phyloP scores from a whole-genome alignment of 2,113 vertebrate genomes.

The Nipponia nippon region DNA sequence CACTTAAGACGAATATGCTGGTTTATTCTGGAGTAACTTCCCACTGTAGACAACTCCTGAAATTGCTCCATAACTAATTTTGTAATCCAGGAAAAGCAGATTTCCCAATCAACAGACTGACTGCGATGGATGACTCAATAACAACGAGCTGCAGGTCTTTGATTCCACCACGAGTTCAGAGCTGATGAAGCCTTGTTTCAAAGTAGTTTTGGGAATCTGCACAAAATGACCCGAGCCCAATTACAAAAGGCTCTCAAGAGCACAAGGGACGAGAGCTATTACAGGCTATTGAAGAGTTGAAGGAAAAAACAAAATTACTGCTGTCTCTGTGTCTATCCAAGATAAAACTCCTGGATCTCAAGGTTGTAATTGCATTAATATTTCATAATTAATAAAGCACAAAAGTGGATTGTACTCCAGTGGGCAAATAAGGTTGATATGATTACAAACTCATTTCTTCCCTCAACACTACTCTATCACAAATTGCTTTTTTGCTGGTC shows the following conservation, averaged over 20 bases:
- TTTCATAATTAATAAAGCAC: background rate
- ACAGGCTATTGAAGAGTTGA: background rate
- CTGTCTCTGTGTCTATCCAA: background rate
- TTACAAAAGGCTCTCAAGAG: background rate
- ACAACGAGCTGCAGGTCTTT: background rate
- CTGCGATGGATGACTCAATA: background rate
- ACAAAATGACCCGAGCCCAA: background rate
- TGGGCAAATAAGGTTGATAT: background rate
- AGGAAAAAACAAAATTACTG: background rate
- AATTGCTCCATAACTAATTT: background rate
- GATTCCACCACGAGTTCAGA: background rate
- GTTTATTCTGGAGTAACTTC: background rate
- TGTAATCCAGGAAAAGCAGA: background rate
- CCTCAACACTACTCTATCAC: background rate
- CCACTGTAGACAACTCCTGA: background rate
- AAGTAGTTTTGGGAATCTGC: rapidly evolving
- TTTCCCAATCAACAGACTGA: background rate
- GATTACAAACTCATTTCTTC: background rate
- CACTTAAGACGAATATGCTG: rapidly evolving
- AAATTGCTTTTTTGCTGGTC: background rate
- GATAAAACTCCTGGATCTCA: background rate
- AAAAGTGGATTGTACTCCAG: background rate
- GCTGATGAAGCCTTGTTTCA: background rate
- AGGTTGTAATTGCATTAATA: background rate
- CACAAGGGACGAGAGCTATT: background rate